Base-by-base conservation (phyloP, 2,888 invertebrate genomes). In the Erebia aethiops region DNA sequence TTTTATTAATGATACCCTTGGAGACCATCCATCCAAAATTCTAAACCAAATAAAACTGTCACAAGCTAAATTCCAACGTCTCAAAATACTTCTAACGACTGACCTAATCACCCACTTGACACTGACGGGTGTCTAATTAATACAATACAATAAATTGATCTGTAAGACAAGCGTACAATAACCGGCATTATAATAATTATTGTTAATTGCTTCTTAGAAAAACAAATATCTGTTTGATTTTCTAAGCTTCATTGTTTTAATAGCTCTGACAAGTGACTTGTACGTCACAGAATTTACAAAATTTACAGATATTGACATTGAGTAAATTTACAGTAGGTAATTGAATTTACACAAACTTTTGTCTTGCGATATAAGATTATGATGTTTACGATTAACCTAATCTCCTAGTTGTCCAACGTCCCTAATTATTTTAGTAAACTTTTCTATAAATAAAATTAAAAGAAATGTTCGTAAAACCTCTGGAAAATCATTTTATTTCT, bases 61-160 rank as follows among this genome's bases (percentile, higher is more conserved):
- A 52, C 52, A 63, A 51, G 63, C 9, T 35, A 51, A 63, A 63
- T 63, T 26, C 51, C n/a, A 64, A 7, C 41, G 52, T 52, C 52
- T 52, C 64, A 18, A 41, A 52, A 63, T 63, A 18, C 61, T 62
- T 46, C 61, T 49, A n/a, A 64, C 64, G 54, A 64, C 52, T 64
- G 52, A 64, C 26, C n/a, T 64, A 54, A 64, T 64, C 61, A 62
- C 49, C 64, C 52, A 54, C 54, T 54, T 54, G 64, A 64, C 64
- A 64, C 62, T 62, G 62, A 62, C 35, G 64, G 35, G 35, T 64
- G 54, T 64, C 54, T 64, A 64, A 64, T 64, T 64, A 64, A 52
- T 64, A 41, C 64, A 64, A 64, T 64, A 64, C 64, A 18, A 54
- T 54, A 64, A 64, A 64, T 54, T 64, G 41, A 64, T 52, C 64